Evolutionary conservation across 2,797 vertebrate species (phyloP).

Genomic region (Eospalax fontanierii): DNA sequence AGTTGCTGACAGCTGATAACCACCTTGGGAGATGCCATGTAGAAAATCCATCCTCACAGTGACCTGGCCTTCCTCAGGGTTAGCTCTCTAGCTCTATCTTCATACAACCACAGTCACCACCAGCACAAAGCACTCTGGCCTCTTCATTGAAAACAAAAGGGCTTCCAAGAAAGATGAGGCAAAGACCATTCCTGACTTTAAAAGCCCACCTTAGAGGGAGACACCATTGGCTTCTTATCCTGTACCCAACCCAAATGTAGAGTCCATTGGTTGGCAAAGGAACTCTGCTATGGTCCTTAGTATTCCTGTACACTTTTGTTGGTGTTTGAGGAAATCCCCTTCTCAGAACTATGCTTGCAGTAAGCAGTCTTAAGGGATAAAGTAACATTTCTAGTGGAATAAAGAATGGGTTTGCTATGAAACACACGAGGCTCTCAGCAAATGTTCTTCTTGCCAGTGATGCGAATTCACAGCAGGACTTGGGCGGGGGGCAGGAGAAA

Average conservation of each 20-base stretch:
- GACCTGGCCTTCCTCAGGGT: too few species aligned
- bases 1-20: background rate
- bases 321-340: background rate
- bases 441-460: background rate
- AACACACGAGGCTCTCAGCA: background rate
- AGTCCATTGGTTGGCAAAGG: background rate
- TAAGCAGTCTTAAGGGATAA: background rate
- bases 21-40: background rate
- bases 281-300: background rate
- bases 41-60: background rate
- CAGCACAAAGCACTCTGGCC: background rate
- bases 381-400: background rate
- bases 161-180: background rate
- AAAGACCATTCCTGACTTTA: constrained; percentile 12
- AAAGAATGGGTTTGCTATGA: background rate
- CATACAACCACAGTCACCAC: background rate
- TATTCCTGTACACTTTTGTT: background rate
- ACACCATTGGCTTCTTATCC: background rate
- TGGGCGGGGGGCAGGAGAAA: background rate
- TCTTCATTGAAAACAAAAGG: background rate
- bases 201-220: background rate
- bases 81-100: background rate
- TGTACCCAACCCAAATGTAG: background rate
- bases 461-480: background rate
- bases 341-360: background rate